Evolutionary conservation across 2,888 invertebrate genomes (phyloP).

Genomic region (Elysia crispata): DNA sequence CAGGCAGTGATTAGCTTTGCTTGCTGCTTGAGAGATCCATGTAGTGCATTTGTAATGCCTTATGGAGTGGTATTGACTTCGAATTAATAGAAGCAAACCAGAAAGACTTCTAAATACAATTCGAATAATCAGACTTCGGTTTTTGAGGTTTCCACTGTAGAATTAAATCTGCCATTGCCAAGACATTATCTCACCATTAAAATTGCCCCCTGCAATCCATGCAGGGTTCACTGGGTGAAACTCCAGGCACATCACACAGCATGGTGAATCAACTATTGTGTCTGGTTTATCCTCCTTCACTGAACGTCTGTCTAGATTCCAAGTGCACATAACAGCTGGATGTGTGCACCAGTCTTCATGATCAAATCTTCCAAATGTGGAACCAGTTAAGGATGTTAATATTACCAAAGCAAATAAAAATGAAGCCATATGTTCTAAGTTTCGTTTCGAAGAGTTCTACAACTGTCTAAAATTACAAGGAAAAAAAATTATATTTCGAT

Average conservation of each 20-base stretch:
- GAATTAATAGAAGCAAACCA: too few relatives aligned
- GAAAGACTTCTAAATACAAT: too few relatives aligned
- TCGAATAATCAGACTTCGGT: too few relatives aligned
- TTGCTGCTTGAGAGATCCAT: too few relatives aligned
- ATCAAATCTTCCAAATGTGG: constrained; percentile 74
- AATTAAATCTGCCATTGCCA: too few relatives aligned
- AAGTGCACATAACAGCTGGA: constrained; percentile 74
- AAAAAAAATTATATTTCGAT: neutral
- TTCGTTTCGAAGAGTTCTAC: neutral
- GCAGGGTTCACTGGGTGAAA: constrained; percentile 78
- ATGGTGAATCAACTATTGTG: constrained; percentile 75
- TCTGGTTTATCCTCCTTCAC: constrained; percentile 77
- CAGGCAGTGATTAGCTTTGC: too few relatives aligned
- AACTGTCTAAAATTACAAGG: neutral
- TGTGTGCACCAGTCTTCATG: constrained; percentile 79
- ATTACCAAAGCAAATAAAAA: neutral
- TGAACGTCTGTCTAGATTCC: constrained; percentile 76
- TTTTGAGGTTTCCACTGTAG: too few relatives aligned
- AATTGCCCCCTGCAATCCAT: constrained; percentile 77
- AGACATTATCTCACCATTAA: constrained; percentile 75
- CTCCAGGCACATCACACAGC: constrained; percentile 77
- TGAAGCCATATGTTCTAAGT: too few relatives aligned
- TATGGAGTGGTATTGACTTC: too few relatives aligned
- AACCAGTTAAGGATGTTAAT: constrained; percentile 36
- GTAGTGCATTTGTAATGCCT: too few relatives aligned